These are phyloP conservation scores for Zingel zingel DNA, from an alignment of 2,113 vertebrate species.

Conservation along the genomic window DNA sequence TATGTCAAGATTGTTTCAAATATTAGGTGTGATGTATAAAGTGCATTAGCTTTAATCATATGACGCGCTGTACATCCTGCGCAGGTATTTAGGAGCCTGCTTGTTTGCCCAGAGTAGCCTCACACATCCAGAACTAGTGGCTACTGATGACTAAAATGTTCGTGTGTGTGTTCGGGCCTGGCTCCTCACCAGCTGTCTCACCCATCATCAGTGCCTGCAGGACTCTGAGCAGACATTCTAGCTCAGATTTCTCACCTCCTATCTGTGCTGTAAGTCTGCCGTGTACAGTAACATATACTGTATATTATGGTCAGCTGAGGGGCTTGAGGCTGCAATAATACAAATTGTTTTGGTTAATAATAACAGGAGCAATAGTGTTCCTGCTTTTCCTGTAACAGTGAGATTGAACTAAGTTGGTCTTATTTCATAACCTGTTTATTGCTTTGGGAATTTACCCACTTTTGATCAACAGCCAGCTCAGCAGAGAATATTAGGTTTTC, in stretches of 20 bases:
- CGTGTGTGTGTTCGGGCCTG: constrained; percentile 16
- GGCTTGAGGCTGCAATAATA: constrained; percentile 48
- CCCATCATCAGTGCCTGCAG: constrained; percentile 38
- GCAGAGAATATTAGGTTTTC: constrained; percentile 9
- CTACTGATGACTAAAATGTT: constrained; percentile 15
- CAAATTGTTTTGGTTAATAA: constrained; percentile 26
- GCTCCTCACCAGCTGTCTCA: constrained; percentile 55
- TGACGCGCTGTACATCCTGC: neutral
- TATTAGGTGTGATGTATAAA: neutral
- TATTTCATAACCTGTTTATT: constrained; percentile 44
- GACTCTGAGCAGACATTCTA: constrained; percentile 57
- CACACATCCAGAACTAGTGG: constrained; percentile 4
- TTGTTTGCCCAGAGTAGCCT: neutral
- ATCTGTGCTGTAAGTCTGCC: constrained; percentile 21
- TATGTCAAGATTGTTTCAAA: neutral
- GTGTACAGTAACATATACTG: constrained; percentile 26
- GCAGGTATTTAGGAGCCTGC: constrained; percentile 9
- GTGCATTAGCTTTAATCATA: neutral
- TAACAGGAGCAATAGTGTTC: constrained; percentile 8
- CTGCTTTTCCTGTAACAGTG: neutral
- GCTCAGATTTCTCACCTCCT: constrained; percentile 52
- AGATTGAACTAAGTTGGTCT: constrained; percentile 5
- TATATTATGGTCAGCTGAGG: constrained; percentile 6
- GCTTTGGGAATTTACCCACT: constrained; percentile 7
- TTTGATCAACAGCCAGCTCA: constrained; percentile 43